These are phyloP conservation scores for Ammodytes dubius DNA, from an alignment of 2,113 vertebrate species.

Conservation along the genomic window DNA sequence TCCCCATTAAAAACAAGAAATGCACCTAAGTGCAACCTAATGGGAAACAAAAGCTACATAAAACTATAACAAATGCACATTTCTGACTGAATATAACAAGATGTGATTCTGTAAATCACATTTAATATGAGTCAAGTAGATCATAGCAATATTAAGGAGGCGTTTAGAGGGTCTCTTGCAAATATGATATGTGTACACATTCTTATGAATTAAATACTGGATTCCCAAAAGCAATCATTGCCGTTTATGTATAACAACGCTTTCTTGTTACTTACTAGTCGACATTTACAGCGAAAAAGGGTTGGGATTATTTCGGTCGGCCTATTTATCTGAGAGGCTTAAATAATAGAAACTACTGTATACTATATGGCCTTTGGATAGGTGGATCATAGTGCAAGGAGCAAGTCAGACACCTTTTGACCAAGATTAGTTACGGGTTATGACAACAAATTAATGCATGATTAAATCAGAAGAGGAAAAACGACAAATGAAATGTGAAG, in stretches of 20 bases:
- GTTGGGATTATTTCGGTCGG: background rate
- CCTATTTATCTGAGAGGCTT: background rate
- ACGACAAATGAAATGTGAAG: background rate
- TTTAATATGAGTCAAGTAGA: no score
- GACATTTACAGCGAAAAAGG: background rate
- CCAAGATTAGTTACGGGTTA: background rate
- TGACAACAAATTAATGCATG: background rate
- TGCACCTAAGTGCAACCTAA: background rate
- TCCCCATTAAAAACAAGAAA: background rate
- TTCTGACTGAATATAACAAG: background rate
- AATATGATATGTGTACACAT: no score
- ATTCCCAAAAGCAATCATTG: no score
- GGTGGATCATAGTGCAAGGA: background rate
- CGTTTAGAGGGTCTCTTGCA: no score
- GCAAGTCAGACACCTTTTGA: no score
- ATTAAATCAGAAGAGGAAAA: background rate
- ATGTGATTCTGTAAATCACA: no score
- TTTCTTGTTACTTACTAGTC: background rate
- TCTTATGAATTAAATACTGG: no score
- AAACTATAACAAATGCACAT: background rate
- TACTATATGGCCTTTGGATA: background rate
- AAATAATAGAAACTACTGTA: no score
- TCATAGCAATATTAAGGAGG: no score
- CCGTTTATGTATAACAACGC: no score
- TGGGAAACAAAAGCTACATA: background rate